Base-by-base conservation (phyloP, 2,888 invertebrate species). In the Catocala nupta region DNA sequence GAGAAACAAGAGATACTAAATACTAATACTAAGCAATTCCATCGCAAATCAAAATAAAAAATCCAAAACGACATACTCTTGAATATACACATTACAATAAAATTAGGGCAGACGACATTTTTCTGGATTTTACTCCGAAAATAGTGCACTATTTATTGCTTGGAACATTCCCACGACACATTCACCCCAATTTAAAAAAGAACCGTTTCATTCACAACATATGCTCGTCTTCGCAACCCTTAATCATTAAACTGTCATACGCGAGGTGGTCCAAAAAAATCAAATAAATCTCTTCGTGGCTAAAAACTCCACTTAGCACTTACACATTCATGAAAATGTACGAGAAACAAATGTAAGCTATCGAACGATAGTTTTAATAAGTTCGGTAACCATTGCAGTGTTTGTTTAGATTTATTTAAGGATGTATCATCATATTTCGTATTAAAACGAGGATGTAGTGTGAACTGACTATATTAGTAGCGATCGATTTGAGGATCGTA, bases 291-390 rank as follows among this genome's bases (percentile, higher is more conserved):
- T 77, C 65, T 70, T 68, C 63, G 63, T 62, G 58, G 52, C 74
- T 61, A 66, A 75, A 78, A 84, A 83, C 85, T 81, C 81, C 84
- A 87, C 85, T 88, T 87, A 86, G 80, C 83, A 82, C 81, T 80
- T 75, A 82, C 67, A 78, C 72, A 77, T 75, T 78, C 75, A 80
- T 75, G 73, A 78, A 81, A 82, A 70, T 78, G 63, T 62, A 69
- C 63, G 60, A 54, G 68, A 63, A 66, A 70, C 72, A 39, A 63
- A 63, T 63, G 63, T 61, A 49, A 25, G 36, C 34, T 12, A 62
- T 55, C 55, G 25, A 50, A 65, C 48, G 62, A 63, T 45, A 47
- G 39, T 52, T 61, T 59, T 9, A 44, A 49, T 10, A 25, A 33
- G 34, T 66, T 71, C 55, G 34, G 13, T n/a, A 55, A 81, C 60